Percentiles rank a stretch among this genome's conserved stretches.
Conservation (phyloP, 1,140 invertebrate genomes). For the Calephelis nemesis region DNA sequence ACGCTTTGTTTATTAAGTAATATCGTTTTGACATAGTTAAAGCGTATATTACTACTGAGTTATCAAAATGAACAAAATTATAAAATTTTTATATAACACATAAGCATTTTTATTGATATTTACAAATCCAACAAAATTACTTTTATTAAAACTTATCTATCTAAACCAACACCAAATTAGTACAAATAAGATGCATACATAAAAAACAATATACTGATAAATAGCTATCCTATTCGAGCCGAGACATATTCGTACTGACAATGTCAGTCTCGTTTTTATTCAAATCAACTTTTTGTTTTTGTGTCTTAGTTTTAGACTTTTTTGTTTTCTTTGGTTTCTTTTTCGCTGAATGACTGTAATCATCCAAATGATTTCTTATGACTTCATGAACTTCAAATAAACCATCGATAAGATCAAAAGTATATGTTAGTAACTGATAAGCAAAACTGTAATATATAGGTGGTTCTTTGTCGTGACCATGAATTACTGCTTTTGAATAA, state of each 20-base stretch:
- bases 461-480: constrained; percentile 41
- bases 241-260: constrained; percentile 9
- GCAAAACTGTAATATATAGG: constrained; percentile 48
- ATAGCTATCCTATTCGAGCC: neutral
- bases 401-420: constrained; percentile 53
- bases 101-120: constrained; percentile 62
- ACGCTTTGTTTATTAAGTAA: too few relatives aligned
- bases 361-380: constrained; percentile 38
- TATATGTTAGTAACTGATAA: constrained; percentile 56
- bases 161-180: constrained; percentile 15
- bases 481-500: constrained; percentile 45
- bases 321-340: constrained; percentile 32
- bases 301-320: constrained; percentile 34
- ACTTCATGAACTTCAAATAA: constrained; percentile 47
- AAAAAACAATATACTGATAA: neutral
- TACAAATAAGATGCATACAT: neutral
- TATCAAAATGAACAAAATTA: neutral
- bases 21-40: too few relatives aligned
- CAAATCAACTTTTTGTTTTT: constrained; percentile 31
- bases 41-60: neutral
- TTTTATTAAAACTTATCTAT: neutral
- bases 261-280: constrained; percentile 28
- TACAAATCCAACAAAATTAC: constrained; percentile 46
- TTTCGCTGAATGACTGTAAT: constrained; percentile 28
- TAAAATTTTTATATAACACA: neutral